These are phyloP conservation scores for Nycticryphes semicollaris DNA, from an alignment of 2,113 vertebrate genomes.

Conservation along the genomic window DNA sequence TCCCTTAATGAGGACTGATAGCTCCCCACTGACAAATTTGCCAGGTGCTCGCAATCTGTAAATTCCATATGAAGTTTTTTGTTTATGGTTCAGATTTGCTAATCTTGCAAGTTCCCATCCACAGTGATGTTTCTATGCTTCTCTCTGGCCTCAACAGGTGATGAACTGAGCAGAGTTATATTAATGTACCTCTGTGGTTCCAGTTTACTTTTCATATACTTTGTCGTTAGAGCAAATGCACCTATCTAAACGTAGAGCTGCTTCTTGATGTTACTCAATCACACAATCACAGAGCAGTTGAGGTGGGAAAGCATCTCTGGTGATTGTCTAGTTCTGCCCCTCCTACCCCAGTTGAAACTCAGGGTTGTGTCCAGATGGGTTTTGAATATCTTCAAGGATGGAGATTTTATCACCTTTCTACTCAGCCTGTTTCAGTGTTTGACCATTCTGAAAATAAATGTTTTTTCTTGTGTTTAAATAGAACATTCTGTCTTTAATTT, in stretches of 20 bases:
- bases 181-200: not conserved
- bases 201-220: not conserved
- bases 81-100: not conserved
- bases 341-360: not conserved
- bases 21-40: not conserved
- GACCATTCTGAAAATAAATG: not conserved
- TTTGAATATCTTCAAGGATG: not conserved
- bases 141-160: not conserved
- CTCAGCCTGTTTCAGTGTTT: not conserved
- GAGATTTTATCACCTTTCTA: not conserved
- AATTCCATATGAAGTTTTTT: not conserved
- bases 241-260: not conserved
- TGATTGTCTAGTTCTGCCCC: not conserved
- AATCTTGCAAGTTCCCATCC: not conserved
- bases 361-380: not conserved
- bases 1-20: not conserved
- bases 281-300: not conserved
- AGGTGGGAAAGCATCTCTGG: not conserved
- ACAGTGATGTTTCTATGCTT: not conserved
- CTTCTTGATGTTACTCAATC: not conserved
- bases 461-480: not conserved
- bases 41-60: constrained; percentile 14
- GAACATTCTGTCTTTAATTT: not conserved
- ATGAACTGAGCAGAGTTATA: not conserved
- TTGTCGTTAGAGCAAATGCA: not conserved